Percentiles rank a stretch among this genome's conserved stretches.
These are phyloP conservation scores for Progne subis DNA, from an alignment of 2,113 vertebrate genomes.

Conservation along the genomic window DNA sequence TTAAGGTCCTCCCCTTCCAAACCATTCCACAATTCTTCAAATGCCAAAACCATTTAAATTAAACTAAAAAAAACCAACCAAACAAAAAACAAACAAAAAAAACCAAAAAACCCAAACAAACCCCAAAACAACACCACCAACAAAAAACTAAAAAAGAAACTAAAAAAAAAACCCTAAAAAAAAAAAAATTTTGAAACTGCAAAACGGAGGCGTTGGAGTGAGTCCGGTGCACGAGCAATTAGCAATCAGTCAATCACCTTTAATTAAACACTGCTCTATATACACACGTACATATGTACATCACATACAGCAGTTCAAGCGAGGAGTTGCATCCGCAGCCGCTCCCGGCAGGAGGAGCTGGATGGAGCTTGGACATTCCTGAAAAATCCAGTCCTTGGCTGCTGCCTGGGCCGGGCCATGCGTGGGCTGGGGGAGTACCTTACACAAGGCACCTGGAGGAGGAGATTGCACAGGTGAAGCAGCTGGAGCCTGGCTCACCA, in stretches of 20 bases:
- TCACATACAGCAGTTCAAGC: constrained; percentile 51
- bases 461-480: constrained; percentile 42
- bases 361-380: background rate
- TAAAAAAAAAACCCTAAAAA: background rate
- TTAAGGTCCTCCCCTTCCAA: background rate
- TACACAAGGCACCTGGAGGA: constrained; percentile 2
- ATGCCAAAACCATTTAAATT: fast-evolving
- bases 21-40: background rate
- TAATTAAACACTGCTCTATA: constrained; percentile 63
- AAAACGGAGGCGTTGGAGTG: fast-evolving
- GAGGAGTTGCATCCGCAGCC: background rate
- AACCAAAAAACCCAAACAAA: too few species aligned
- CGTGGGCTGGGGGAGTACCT: constrained; percentile 13
- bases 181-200: too few species aligned
- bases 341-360: background rate
- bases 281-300: constrained; percentile 42
- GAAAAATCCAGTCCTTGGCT: background rate
- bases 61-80: background rate
- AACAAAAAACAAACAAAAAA: too few species aligned
- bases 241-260: constrained; percentile 63
- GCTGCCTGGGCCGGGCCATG: background rate
- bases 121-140: too few species aligned
- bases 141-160: too few species aligned
- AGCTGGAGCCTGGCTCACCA: constrained; percentile 46
- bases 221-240: background rate